Evolutionary conservation across 1,140 invertebrate genomes (phyloP).

Genomic region (Pogonomyrmex californicus): DNA sequence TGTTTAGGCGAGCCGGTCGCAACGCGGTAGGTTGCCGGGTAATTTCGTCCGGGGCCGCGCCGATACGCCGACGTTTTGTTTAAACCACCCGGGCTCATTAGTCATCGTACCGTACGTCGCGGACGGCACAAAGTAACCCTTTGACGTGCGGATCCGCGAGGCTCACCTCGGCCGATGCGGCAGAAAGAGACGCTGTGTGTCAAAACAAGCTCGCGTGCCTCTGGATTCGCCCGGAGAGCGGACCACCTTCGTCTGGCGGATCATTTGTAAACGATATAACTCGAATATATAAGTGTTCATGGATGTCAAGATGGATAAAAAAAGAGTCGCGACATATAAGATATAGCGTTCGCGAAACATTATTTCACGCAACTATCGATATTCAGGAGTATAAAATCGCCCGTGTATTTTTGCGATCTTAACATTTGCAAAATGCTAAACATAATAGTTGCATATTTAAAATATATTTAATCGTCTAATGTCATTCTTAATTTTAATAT

Average conservation of each 20-base stretch:
- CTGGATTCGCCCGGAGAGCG: conserved; percentile 8
- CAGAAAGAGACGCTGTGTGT: conserved; percentile 36
- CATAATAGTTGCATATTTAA: no score
- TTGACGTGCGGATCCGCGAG: conserved; percentile 26
- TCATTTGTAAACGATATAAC: conserved; percentile 46
- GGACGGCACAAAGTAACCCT: conserved; percentile 46
- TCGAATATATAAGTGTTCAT: neutral
- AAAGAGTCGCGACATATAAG: neutral
- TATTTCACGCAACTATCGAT: neutral
- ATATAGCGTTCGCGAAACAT: neutral
- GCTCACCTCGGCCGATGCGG: conserved; percentile 24
- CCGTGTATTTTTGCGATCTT: no score
- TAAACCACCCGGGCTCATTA: conserved; percentile 76
- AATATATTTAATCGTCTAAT: neutral
- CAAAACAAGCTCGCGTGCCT: conserved; percentile 48
- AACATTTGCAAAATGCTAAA: no score
- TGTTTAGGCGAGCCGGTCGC: conserved; percentile 76
- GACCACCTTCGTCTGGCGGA: conserved; percentile 22
- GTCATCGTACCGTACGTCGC: conserved; percentile 71
- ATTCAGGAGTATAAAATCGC: neutral
- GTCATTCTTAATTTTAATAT: neutral
- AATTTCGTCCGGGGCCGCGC: conserved; percentile 69
- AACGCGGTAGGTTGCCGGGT: conserved; percentile 76
- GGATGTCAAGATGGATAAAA: neutral
- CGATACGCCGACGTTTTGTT: conserved; percentile 74